A percentile compares a stretch with the other conserved stretches of the same genome.
Evolutionary conservation across 1,140 invertebrate species (phyloP).

Genomic region (Vanessa tameamea): DNA sequence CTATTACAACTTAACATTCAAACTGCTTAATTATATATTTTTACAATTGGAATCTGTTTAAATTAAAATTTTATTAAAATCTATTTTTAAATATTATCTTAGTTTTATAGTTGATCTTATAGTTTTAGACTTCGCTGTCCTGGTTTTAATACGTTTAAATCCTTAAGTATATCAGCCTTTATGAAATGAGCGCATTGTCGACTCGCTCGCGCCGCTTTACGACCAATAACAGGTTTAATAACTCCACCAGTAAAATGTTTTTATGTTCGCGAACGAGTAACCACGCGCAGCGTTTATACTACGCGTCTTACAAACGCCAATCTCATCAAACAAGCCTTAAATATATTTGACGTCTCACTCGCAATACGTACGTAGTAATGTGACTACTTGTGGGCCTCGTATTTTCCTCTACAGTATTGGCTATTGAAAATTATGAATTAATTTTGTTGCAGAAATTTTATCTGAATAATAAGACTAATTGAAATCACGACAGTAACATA

Average conservation of each 20-base stretch:
- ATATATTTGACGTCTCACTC: not conserved
- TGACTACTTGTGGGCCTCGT: not conserved
- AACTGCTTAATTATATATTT: too few relatives aligned
- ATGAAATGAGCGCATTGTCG: slow-evolving; percentile 24
- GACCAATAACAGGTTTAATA: slow-evolving; percentile 24
- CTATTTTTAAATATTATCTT: not conserved
- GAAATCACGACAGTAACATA: too few relatives aligned
- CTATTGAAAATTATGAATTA: not conserved
- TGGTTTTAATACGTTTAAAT: slow-evolving; percentile 17
- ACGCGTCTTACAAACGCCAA: not conserved
- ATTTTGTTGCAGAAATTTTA: not conserved
- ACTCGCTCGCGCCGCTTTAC: slow-evolving; percentile 13
- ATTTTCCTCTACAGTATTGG: not conserved
- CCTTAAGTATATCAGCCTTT: slow-evolving; percentile 13
- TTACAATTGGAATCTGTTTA: too few relatives aligned
- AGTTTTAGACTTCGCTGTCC: not conserved
- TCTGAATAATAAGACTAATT: too few relatives aligned
- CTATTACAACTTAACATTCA: too few relatives aligned
- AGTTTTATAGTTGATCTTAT: not conserved
- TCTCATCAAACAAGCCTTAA: not conserved
- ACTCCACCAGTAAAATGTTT: slow-evolving; percentile 21
- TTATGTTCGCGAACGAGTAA: slow-evolving; percentile 6
- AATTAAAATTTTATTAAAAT: not conserved
- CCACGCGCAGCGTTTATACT: not conserved
- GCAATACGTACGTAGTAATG: not conserved